Conservation (phyloP, 2,797 vertebrate genomes). For the Siniperca undulata region DNA sequence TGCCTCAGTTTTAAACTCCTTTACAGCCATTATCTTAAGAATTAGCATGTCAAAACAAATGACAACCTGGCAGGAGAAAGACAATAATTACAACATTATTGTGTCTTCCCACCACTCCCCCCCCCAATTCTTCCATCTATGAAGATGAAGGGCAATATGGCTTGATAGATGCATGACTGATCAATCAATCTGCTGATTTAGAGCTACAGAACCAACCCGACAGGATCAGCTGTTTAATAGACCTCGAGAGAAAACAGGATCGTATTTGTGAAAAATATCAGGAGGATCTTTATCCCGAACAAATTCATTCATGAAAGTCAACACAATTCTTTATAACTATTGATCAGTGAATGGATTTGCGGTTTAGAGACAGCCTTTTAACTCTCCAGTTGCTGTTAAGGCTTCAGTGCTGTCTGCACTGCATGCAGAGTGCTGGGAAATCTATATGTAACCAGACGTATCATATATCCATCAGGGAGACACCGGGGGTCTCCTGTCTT, state of each 20-base stretch:
- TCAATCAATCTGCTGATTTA: conserved; percentile 27
- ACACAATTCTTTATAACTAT: conserved; percentile 45
- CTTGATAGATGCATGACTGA: not conserved
- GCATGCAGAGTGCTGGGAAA: conserved; percentile 48
- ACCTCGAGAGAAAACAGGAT: not conserved
- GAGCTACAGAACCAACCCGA: not conserved
- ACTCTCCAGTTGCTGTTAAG: conserved; percentile 29
- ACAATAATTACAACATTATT: not conserved
- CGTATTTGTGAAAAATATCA: not conserved
- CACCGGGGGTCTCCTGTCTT: conserved; percentile 14
- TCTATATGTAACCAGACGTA: conserved; percentile 43
- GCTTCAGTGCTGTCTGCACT: conserved; percentile 26
- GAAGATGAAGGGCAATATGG: not conserved
- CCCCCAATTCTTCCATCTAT: not conserved
- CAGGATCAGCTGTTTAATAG: not conserved
- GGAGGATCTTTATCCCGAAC: conserved; percentile 22
- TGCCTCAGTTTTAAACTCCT: conserved; percentile 1
- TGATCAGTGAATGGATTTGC: conserved; percentile 55
- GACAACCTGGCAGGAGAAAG: conserved; percentile 11
- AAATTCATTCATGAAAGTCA: conserved; percentile 29
- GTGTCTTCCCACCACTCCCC: not conserved
- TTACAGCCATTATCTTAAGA: conserved; percentile 2
- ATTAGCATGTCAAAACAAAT: conserved; percentile 26
- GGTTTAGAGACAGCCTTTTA: conserved; percentile 32
- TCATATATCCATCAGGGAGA: conserved; percentile 57